Evolutionary conservation across 2,797 vertebrate species (phyloP).

Genomic region (Rhabdomys pumilio): DNA sequence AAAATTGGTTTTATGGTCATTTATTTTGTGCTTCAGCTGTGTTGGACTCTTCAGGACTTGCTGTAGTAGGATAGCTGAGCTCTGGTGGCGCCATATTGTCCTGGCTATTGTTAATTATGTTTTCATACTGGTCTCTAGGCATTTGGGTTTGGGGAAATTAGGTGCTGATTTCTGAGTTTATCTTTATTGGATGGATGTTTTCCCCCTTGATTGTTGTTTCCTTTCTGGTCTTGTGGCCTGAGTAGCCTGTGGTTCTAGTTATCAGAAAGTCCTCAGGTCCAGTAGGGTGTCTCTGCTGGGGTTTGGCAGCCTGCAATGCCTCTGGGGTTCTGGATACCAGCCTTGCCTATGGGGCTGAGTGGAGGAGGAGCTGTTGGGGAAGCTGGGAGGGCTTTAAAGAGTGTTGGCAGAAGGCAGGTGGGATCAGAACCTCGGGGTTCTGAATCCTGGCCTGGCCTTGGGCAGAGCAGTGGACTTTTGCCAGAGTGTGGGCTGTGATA

Average conservation of each 20-base stretch:
- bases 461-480: background rate
- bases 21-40: background rate
- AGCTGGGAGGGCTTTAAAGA: background rate
- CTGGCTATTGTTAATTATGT: background rate
- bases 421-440: background rate
- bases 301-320: background rate
- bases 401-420: background rate
- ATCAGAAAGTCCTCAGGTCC: background rate
- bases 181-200: background rate
- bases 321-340: background rate
- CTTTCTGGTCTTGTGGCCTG: background rate
- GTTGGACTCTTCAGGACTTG: background rate
- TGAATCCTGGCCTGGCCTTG: background rate
- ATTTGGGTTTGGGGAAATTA: background rate
- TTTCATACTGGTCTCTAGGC: background rate
- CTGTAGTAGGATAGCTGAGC: background rate
- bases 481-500: background rate
- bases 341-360: no score
- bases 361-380: background rate
- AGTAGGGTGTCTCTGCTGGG: background rate
- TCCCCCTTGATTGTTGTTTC: background rate
- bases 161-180: background rate
- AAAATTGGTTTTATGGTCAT: background rate
- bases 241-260: background rate
- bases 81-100: background rate